These are phyloP conservation scores for Megalops cyprinoides DNA, from an alignment of 2,797 vertebrate species.

Conservation along the genomic window DNA sequence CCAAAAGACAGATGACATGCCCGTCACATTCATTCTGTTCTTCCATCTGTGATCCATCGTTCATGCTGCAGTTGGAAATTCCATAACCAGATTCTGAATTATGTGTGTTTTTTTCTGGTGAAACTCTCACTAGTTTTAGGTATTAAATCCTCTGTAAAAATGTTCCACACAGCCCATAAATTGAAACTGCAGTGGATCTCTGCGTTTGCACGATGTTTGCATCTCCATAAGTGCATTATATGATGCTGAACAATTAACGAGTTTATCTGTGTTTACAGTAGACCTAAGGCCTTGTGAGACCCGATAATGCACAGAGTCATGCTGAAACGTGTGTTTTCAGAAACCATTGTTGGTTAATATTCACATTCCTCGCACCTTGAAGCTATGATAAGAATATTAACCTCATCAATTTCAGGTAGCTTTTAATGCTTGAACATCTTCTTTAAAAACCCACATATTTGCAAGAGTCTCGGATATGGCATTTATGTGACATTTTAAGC, in stretches of 20 bases:
- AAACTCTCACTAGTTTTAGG: not conserved
- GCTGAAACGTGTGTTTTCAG: conserved; percentile 69
- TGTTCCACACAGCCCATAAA: conserved; percentile 3
- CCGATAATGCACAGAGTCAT: conserved; percentile 72
- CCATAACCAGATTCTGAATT: conserved; percentile 14
- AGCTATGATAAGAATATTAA: conserved; percentile 81
- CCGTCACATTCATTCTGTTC: conserved; percentile 28
- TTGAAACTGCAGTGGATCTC: not conserved
- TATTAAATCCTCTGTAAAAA: conserved; percentile 18
- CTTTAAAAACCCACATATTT: conserved; percentile 77
- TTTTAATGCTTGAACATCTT: conserved; percentile 79
- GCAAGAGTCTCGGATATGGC: conserved; percentile 80
- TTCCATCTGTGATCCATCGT: conserved; percentile 18
- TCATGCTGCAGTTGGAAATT: not conserved
- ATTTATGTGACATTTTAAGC: conserved; percentile 87
- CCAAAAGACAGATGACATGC: conserved; percentile 27
- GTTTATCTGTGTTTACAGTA: conserved; percentile 69
- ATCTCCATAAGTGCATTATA: conserved; percentile 49
- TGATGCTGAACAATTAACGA: conserved; percentile 75
- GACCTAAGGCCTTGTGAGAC: conserved; percentile 68
- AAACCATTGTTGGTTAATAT: conserved; percentile 53
- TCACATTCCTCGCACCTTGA: conserved; percentile 67
- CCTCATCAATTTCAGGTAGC: conserved; percentile 83
- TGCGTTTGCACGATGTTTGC: conserved; percentile 9
- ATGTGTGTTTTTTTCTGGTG: conserved; percentile 3